Base-by-base conservation (phyloP, 2,797 vertebrate genomes). In the Sebastes elongatus region DNA sequence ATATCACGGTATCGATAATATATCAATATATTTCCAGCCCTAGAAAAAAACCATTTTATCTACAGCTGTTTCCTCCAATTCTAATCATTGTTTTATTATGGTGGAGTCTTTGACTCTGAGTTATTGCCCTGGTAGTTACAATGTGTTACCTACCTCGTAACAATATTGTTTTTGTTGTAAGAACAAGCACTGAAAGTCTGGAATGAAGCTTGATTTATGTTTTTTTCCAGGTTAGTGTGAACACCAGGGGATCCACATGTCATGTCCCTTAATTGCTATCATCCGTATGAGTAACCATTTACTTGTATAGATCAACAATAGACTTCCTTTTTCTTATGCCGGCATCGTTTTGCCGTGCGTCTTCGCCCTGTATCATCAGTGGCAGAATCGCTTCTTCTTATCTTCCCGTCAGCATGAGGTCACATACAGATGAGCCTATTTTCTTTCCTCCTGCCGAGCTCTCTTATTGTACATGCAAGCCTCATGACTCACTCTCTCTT, bases 401-500 rank as follows among this genome's bases (percentile, higher is more conserved):
- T 74, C 25, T 73, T 53, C 25, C 16, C 30, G 7, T 86, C 64
- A 61, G 63, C 23, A 9, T 33, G 20, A 13, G 63, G 42, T 69
- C 52, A 32, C 55, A 63, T 38, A 64, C 5, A 70, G 13, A 80
- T 32, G 23, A 75, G 56, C n/a, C 25, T 2, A 2, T 72, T 74
- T 64, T 49, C 16, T 62, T 32, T 49, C 46, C 33, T 3, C 6
- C 71, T 35, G 30, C 63, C 20, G 16, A 59, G 25, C 23, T 11
- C 9, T 61, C 60, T 60, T 10, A 38, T 14, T 38, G 35, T 38
- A 63, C 55, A 62, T 66, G 28, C 65, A 33, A 62, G 49, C 27
- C 28, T 66, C 55, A 35, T 62, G 70, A 76, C 55, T 83, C 74
- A 69, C 13, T 59, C 49, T 14, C 35, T 38, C 35, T 38, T 32